Evolutionary conservation across 2,888 invertebrate genomes (phyloP), one percentile per base, ranked within the genome.

Genomic region (Cataglyphis albicans): DNA sequence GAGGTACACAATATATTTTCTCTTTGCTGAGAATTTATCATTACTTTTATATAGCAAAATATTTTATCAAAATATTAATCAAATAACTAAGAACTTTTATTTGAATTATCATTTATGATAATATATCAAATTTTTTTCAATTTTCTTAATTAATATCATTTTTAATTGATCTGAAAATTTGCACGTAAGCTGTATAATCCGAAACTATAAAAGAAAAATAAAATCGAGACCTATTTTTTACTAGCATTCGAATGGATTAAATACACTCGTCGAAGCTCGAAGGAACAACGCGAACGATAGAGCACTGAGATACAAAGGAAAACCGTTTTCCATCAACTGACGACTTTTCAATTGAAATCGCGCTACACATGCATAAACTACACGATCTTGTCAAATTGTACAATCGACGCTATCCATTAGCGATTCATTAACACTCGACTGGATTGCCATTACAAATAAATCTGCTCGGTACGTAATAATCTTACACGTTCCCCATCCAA

Each of bases 321-420:
- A 48, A 38, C 68, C 57, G 21, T 38, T 64, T 41, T n/a, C 38
- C 41, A 38, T 32, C 75, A 38, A 55, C 38, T 52, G 35, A 64
- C 52, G 65, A 65, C 10, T 44, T 44, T 63, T 18, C 65, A 12
- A 74, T 55, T 65, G n/a, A 65, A 76, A 76, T 76, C 29, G 52
- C 35, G 32, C 6, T 32, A 7, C 38, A 52, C 52, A 21, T 38
- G 38, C 38, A 38, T 21, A 44, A 74, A 52, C 65, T 52, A 25
- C 65, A 18, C 65, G n/a, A 65, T 76, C 52, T 65, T 52, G 21
- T 72, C 18, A 35, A 75, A 32, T 48, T 55, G 25, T 41, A 63
- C 65, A 75, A 84, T 84, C 80, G 87, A 86, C 81, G 55, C 59
- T 38, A 78, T 52, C 61, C 68, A 87, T 87, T 87, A 87, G 67